Conservation (phyloP, 2,797 vertebrate genomes). For the Margarornis squamiger region DNA sequence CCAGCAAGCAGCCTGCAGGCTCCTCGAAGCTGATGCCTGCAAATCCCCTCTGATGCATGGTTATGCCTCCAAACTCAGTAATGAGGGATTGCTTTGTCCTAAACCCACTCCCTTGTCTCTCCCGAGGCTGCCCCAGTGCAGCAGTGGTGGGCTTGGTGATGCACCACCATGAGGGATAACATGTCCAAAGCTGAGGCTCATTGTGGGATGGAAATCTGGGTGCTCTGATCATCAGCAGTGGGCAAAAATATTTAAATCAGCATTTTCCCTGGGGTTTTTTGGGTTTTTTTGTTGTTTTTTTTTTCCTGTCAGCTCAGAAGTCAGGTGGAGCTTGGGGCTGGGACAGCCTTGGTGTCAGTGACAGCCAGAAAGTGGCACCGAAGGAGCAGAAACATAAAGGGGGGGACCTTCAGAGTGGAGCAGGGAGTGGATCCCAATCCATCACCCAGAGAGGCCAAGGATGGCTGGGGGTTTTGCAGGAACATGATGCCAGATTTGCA, state of each 20-base stretch:
- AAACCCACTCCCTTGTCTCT: neutral
- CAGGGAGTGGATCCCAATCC: neutral
- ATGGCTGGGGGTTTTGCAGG: rapidly evolving
- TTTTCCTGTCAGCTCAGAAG: neutral
- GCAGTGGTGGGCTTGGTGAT: neutral
- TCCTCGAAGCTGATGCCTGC: neutral
- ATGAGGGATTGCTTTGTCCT: neutral
- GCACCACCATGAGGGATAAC: rapidly evolving
- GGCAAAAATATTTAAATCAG: neutral
- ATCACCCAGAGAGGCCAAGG: neutral
- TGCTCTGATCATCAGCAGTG: too few species aligned
- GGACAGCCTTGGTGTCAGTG: neutral
- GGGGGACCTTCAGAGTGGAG: neutral
- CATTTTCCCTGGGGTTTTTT: too few species aligned
- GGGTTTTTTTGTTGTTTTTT: too few species aligned
- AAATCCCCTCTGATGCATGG: neutral
- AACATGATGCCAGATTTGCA: neutral
- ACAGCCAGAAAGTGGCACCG: neutral
- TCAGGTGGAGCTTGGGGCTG: neutral
- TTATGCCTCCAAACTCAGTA: neutral
- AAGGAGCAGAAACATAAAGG: neutral
- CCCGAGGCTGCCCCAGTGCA: neutral
- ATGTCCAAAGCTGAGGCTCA: rapidly evolving
- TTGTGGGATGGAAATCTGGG: neutral
- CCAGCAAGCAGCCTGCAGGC: neutral